Evolutionary conservation across 2,797 vertebrate species (phyloP).

Genomic region (Eleutherodactylus coqui): DNA sequence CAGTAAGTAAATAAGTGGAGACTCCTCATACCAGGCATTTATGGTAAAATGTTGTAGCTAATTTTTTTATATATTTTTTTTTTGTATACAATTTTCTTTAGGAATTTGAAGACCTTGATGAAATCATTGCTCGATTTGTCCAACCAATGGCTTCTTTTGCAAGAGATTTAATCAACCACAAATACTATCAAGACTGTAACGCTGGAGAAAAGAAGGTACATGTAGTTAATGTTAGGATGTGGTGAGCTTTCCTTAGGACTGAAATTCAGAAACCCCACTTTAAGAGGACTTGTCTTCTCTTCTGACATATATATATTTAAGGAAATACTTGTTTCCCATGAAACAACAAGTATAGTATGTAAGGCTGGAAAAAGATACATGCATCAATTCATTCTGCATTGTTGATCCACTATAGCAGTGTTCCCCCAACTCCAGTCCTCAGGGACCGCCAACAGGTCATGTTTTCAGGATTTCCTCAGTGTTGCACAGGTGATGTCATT

Average conservation of each 20-base stretch:
- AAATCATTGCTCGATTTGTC: slow-evolving; percentile 96
- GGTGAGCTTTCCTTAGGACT: neutral
- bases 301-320: too few relatives aligned
- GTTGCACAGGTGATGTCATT: too few relatives aligned
- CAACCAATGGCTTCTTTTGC: slow-evolving; percentile 99
- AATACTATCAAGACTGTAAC: slow-evolving; percentile 94
- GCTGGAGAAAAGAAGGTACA: slow-evolving; percentile 91
- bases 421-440: too few relatives aligned
- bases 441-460: too few relatives aligned
- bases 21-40: neutral
- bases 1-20: too few relatives aligned
- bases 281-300: neutral
- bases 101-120: slow-evolving; percentile 99
- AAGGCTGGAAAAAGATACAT: too few relatives aligned
- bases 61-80: neutral
- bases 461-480: too few relatives aligned
- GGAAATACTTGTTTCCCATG: too few relatives aligned
- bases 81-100: slow-evolving; percentile 67
- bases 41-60: neutral
- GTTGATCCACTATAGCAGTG: too few relatives aligned
- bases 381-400: too few relatives aligned
- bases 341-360: too few relatives aligned
- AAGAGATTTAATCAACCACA: slow-evolving; percentile 92
- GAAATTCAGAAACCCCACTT: neutral
- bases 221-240: neutral